These are phyloP conservation scores for Sebastes vulpes DNA, from an alignment of 2,797 vertebrate genomes.

Conservation along the genomic window DNA sequence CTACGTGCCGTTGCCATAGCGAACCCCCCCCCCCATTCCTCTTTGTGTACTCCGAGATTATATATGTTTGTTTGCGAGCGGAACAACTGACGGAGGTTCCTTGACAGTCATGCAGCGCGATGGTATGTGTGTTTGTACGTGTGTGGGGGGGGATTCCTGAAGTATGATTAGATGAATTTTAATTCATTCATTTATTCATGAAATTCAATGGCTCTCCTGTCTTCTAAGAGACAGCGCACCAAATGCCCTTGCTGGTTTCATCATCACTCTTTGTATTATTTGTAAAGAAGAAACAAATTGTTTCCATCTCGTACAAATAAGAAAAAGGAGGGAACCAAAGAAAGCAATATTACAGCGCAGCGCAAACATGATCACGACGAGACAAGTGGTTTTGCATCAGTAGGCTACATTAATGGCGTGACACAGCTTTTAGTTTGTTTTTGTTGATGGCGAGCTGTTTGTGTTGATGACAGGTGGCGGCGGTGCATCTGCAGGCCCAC, in stretches of 20 bases:
- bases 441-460: conserved; percentile 67
- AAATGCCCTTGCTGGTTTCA: conserved; percentile 80
- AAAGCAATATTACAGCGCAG: conserved; percentile 69
- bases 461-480: conserved; percentile 72
- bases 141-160: conserved; percentile 61
- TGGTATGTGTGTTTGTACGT: conserved; percentile 7
- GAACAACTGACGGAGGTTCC: conserved; percentile 67
- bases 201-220: conserved; percentile 82
- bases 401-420: conserved; percentile 70
- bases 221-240: conserved; percentile 77
- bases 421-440: conserved; percentile 79
- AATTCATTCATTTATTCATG: conserved; percentile 89
- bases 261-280: conserved; percentile 82
- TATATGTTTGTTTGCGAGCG: conserved; percentile 77
- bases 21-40: conserved; percentile 10
- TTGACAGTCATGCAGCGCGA: conserved; percentile 47
- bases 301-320: conserved; percentile 74
- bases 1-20: conserved; percentile 78
- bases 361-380: conserved; percentile 69
- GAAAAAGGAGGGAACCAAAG: conserved; percentile 69
- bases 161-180: conserved; percentile 87
- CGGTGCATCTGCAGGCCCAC: conserved; percentile 56
- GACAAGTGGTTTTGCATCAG: conserved; percentile 77
- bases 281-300: conserved; percentile 83
- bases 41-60: conserved; percentile 71